Conservation (phyloP, 2,888 invertebrate species). For the Cheilosia pagana region DNA sequence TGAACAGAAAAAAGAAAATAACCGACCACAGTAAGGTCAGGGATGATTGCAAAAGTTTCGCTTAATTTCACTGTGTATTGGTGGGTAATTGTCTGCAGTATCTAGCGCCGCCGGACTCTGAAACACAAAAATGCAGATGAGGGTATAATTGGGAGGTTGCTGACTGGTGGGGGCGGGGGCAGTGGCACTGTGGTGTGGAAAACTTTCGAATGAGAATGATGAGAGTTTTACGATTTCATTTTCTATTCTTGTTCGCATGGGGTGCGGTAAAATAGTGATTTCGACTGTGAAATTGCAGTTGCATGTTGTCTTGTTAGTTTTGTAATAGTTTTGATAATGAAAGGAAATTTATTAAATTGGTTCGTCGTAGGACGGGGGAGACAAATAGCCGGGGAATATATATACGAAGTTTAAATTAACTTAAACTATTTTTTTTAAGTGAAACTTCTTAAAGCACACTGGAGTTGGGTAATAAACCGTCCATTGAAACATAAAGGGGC, state of each 20-base stretch:
- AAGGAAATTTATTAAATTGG: constrained; percentile 32
- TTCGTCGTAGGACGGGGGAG: constrained; percentile 1
- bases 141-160: no score
- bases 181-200: neutral
- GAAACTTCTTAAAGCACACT: no score
- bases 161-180: neutral
- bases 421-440: no score
- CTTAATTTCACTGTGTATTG: constrained; percentile 67
- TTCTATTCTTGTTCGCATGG: constrained; percentile 1
- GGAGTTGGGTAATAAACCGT: no score
- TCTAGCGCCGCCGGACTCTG: constrained; percentile 5
- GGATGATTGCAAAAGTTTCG: constrained; percentile 73
- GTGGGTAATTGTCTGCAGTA: constrained; percentile 69
- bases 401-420: no score
- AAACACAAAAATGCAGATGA: constrained; percentile 35
- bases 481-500: no score
- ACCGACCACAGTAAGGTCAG: constrained; percentile 58
- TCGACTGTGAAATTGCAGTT: constrained; percentile 70
- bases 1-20: neutral
- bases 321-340: constrained; percentile 12
- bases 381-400: no score
- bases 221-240: constrained; percentile 33
- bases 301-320: constrained; percentile 46
- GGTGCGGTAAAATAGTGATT: constrained; percentile 48
- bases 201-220: constrained; percentile 60